Evolutionary conservation across 2,797 vertebrate species (phyloP).

Genomic region (Brachyalestes nurse): DNA sequence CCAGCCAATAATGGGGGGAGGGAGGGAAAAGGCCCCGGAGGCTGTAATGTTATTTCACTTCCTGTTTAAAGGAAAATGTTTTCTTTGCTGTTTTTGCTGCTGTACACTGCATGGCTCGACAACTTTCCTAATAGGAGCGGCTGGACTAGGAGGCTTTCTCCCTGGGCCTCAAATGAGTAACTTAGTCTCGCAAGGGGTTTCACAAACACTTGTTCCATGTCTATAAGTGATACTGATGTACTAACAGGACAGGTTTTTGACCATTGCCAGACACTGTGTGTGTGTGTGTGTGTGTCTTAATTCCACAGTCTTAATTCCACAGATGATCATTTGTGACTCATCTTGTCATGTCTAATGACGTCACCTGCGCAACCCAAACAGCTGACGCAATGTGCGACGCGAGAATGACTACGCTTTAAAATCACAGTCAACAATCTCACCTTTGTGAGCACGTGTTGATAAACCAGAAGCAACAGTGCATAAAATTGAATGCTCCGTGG

Average conservation of each 20-base stretch:
- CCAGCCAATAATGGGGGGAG: slow-evolving; percentile 6
- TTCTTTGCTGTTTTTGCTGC: slow-evolving; percentile 26
- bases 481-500: slow-evolving; percentile 15
- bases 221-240: neutral
- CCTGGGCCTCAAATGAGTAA: slow-evolving; percentile 19
- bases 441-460: slow-evolving; percentile 1
- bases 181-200: neutral
- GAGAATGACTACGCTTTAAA: neutral
- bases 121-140: slow-evolving; percentile 33
- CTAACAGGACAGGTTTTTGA: slow-evolving; percentile 6
- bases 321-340: too few species aligned
- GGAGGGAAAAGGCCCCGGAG: neutral
- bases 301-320: too few species aligned
- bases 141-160: slow-evolving; percentile 23
- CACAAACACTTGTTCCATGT: slow-evolving; percentile 30
- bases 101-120: slow-evolving; percentile 35
- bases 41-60: slow-evolving; percentile 39
- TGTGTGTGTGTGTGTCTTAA: neutral
- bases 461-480: slow-evolving; percentile 16
- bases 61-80: slow-evolving; percentile 21
- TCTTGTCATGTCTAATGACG: neutral
- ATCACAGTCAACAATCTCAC: neutral
- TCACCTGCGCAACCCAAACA: neutral
- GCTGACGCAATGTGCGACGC: neutral
- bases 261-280: neutral